phyloP scores from a whole-genome alignment of 2,113 vertebrate species.

The Hyla sarda region DNA sequence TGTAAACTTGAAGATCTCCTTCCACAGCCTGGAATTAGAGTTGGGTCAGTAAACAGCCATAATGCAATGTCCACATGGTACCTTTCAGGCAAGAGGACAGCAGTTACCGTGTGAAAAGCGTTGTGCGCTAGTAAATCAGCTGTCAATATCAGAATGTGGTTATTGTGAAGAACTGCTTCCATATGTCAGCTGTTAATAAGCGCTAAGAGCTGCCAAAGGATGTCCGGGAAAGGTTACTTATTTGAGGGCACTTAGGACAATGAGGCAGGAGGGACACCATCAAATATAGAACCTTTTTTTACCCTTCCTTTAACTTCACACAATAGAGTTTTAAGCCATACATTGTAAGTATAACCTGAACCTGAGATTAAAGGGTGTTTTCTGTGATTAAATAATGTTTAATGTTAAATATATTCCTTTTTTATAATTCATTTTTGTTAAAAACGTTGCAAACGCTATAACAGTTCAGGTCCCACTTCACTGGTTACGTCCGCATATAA shows the following conservation, averaged over 20 bases:
- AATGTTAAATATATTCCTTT: no score
- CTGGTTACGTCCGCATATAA: no score
- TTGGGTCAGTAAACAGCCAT: slow-evolving; percentile 49
- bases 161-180: slow-evolving; percentile 28
- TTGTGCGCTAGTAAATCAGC: slow-evolving; percentile 49
- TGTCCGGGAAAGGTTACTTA: not conserved
- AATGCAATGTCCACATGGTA: slow-evolving; percentile 50
- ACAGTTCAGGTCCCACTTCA: not conserved
- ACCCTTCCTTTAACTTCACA: not conserved
- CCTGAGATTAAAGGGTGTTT: not conserved
- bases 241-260: not conserved
- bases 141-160: slow-evolving; percentile 39
- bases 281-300: not conserved
- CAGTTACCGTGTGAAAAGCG: not conserved
- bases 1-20: slow-evolving; percentile 10
- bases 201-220: not conserved
- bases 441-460: not conserved
- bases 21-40: slow-evolving; percentile 40
- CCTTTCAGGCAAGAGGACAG: slow-evolving; percentile 10
- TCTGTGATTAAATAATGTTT: not conserved
- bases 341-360: not conserved
- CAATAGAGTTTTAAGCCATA: not conserved
- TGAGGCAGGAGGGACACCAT: not conserved
- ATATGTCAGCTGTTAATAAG: slow-evolving; percentile 42
- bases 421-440: not conserved